phyloP scores from a whole-genome alignment of 2,888 invertebrate species.

The Pharmacophagus antenor region DNA sequence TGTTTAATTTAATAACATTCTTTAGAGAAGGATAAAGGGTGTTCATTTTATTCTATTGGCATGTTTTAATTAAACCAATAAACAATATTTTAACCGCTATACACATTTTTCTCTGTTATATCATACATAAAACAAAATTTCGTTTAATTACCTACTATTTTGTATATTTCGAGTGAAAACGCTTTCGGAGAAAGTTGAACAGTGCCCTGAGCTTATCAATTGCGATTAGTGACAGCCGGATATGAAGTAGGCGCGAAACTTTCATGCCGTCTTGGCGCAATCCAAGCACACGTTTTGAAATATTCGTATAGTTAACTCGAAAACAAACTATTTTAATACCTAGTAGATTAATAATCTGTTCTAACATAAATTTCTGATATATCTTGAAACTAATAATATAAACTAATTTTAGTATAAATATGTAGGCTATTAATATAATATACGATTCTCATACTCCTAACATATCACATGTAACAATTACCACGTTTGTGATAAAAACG shows the following conservation, averaged over 20 bases:
- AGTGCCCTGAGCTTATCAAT: conserved; percentile 12
- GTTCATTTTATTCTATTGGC: too few species aligned
- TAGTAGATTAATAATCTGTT: not conserved
- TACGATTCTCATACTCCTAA: too few species aligned
- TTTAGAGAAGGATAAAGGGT: too few species aligned
- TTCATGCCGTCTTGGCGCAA: conserved; percentile 4
- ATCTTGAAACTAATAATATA: not conserved
- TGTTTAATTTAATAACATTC: too few species aligned
- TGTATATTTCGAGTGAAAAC: conserved; percentile 4
- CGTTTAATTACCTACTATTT: conserved; percentile 3
- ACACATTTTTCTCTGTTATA: not conserved
- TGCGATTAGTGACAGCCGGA: conserved; percentile 14
- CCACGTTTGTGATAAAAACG: not conserved
- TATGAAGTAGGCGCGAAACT: not conserved
- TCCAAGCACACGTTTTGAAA: not conserved
- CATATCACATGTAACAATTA: not conserved
- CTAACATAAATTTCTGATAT: too few species aligned
- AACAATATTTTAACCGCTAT: not conserved
- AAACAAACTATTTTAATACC: not conserved
- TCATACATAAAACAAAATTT: not conserved
- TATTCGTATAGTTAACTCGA: not conserved
- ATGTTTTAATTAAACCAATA: too few species aligned
- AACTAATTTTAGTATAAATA: not conserved
- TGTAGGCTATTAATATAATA: too few species aligned
- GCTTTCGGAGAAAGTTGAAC: conserved; percentile 12